Evolutionary conservation across 2,888 invertebrate genomes (phyloP).

Genomic region (Diaphora mendica): DNA sequence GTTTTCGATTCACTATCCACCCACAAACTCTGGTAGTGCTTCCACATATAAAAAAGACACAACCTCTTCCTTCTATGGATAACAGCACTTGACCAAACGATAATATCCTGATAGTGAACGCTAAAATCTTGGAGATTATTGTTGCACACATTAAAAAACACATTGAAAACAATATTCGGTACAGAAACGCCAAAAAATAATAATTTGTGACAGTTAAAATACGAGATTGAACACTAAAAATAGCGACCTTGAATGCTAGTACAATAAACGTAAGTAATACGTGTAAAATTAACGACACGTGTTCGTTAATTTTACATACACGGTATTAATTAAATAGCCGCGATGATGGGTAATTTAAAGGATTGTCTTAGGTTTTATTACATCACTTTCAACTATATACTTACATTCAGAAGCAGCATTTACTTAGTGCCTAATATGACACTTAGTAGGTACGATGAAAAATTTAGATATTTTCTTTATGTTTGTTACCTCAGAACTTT

Average conservation of each 20-base stretch:
- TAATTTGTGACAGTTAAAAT: not conserved
- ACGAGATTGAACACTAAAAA: not conserved
- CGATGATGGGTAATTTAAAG: not conserved
- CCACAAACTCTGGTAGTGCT: too few species aligned
- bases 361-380: not conserved
- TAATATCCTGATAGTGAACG: too few species aligned
- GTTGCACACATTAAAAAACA: too few species aligned
- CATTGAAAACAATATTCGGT: not conserved
- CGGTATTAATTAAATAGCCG: not conserved
- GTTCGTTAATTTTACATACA: not conserved
- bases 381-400: not conserved
- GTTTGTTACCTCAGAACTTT: too few species aligned
- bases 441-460: not conserved
- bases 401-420: not conserved
- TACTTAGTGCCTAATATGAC: not conserved
- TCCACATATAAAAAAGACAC: too few species aligned
- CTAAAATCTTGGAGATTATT: too few species aligned
- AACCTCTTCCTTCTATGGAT: too few species aligned
- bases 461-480: too few species aligned
- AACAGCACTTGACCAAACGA: too few species aligned
- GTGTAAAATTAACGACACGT: not conserved
- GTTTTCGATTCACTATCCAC: too few species aligned
- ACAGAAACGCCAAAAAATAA: not conserved
- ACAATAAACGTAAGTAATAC: not conserved
- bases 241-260: not conserved